A percentile compares a stretch with the other conserved stretches of the same genome.
Evolutionary conservation across 1,140 invertebrate species (phyloP).

Genomic region (Dryas iulia): DNA sequence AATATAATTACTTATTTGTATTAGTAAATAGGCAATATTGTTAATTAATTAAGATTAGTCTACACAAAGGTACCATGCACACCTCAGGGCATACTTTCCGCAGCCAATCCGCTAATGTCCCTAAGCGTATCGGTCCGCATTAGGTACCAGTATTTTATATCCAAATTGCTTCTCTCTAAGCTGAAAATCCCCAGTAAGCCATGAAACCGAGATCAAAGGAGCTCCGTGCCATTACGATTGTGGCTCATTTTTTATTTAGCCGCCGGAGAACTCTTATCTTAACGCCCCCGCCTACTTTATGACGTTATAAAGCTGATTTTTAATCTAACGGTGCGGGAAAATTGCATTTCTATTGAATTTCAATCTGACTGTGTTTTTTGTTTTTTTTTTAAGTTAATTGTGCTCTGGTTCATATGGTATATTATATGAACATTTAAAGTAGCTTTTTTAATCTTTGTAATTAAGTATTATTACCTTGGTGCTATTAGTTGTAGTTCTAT

Average conservation of each 20-base stretch:
- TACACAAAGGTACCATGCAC: not conserved
- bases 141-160: conserved; percentile 67
- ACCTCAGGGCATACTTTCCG: conserved; percentile 7
- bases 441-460: too few relatives aligned
- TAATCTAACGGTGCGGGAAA: conserved; percentile 67
- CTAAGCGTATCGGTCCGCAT: conserved; percentile 67
- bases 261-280: conserved; percentile 70
- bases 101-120: conserved; percentile 70
- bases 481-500: too few relatives aligned
- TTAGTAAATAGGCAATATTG: not conserved
- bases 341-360: conserved; percentile 36
- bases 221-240: conserved; percentile 71
- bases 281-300: conserved; percentile 72
- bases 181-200: conserved; percentile 71
- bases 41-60: not conserved
- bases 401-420: not conserved
- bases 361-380: conserved; percentile 15
- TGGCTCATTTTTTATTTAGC: conserved; percentile 80
- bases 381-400: conserved; percentile 13
- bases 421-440: not conserved
- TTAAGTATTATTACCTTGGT: too few relatives aligned
- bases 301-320: conserved; percentile 79
- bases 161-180: conserved; percentile 68
- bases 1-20: too few relatives aligned
- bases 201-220: conserved; percentile 77